Base-by-base conservation (phyloP, 53 echinoderm and acorn worm genomes). In the Arbacia lixula region DNA sequence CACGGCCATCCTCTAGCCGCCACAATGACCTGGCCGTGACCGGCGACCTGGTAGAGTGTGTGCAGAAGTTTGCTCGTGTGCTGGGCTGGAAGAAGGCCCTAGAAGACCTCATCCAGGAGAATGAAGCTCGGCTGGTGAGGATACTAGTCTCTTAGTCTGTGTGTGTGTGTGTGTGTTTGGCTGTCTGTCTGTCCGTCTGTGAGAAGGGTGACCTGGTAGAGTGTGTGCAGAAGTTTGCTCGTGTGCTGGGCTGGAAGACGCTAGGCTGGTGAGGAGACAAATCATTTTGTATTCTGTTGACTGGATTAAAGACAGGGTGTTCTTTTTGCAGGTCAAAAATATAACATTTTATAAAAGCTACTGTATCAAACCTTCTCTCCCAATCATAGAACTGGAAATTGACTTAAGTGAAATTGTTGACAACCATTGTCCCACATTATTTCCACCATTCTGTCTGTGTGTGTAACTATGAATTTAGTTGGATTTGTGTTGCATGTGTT, bases 211-310 rank as follows among this genome's bases (percentile, higher is more conserved):
- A 98, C 41, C 84, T 98, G 16, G 86, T 98, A 33, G 94, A 98
- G 65, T 89, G 91, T 40, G 90, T 98, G 25, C 94, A 94, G 79
- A 86, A 81, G 66, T 92, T 98, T 83, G 90, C 98, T 12, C 68
- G 94, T 37, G 90, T 98, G 12, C 88, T 98, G 1, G 99, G 99
- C 33, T 99, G 99, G 99, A 99, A 95, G 75, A 89, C 92, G 83
- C 66, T 3, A 51, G 56, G 40, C 65, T 92, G 87, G 99, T 99
- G 67, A 89, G 94, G 56, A n/a, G n/a, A 12, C 12, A 22, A 19
- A n/a, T n/a, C n/a, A n/a, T n/a, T n/a, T n/a, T n/a, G n/a, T n/a
- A n/a, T n/a, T n/a, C n/a, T n/a, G n/a, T n/a, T n/a, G n/a, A n/a
- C n/a, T n/a, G n/a, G n/a, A n/a, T n/a, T n/a, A n/a, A n/a, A n/a